These are phyloP conservation scores for Sialis lutaria DNA, from an alignment of 2,888 invertebrate species.

Conservation along the genomic window DNA sequence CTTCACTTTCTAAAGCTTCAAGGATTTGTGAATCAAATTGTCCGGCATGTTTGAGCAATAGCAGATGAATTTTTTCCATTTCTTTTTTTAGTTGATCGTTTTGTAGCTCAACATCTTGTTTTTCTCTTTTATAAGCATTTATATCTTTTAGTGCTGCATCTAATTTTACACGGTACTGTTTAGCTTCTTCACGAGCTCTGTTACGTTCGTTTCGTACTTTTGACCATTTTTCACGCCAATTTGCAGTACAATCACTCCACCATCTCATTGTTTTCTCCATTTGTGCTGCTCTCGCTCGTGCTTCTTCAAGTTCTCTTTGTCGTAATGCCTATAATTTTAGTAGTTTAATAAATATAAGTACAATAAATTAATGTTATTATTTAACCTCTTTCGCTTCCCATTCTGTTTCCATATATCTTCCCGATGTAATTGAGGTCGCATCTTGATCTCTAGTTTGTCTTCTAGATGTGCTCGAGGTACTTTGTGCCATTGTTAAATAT, in stretches of 20 bases:
- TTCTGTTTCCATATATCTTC: constrained; percentile 50
- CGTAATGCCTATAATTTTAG: constrained; percentile 32
- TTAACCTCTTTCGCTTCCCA: constrained; percentile 63
- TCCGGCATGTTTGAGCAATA: constrained; percentile 49
- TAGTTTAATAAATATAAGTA: neutral
- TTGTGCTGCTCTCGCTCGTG: constrained; percentile 82
- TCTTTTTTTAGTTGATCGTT: constrained; percentile 61
- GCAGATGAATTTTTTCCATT: constrained; percentile 58
- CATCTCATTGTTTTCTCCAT: constrained; percentile 99
- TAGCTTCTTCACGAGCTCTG: constrained; percentile 78
- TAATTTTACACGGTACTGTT: constrained; percentile 62
- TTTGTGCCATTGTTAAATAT: constrained; percentile 36
- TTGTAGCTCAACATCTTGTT: constrained; percentile 58
- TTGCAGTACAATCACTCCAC: constrained; percentile 97
- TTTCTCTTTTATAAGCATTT: constrained; percentile 55
- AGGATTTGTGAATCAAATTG: constrained; percentile 41
- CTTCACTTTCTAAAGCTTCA: constrained; percentile 28
- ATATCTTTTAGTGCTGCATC: constrained; percentile 64
- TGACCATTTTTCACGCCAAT: constrained; percentile 94
- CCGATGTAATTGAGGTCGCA: constrained; percentile 32
- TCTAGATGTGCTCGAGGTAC: constrained; percentile 40
- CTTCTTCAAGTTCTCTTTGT: constrained; percentile 80
- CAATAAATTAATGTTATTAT: neutral
- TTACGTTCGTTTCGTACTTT: constrained; percentile 86
- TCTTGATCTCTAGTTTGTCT: constrained; percentile 43